Conservation (phyloP, 2,888 invertebrate species). For the Rotaria socialis region DNA sequence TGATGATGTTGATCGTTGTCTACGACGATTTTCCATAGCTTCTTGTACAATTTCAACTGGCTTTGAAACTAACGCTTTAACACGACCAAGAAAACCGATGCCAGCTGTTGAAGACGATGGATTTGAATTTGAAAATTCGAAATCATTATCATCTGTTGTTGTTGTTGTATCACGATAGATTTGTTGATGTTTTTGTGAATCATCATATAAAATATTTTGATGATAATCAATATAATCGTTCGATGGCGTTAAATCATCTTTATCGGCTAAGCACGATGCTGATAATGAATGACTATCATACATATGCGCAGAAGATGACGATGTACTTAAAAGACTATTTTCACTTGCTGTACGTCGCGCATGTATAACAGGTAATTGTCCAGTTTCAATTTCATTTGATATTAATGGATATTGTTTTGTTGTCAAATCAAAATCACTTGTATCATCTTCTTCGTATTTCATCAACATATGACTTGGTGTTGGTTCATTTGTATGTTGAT, state of each 20-base stretch:
- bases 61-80: constrained; percentile 27
- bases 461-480: constrained; percentile 21
- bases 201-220: constrained; percentile 9
- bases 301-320: neutral
- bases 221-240: neutral
- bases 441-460: neutral
- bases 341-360: constrained; percentile 22
- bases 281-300: constrained; percentile 35
- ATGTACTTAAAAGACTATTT: constrained; percentile 33
- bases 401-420: constrained; percentile 1
- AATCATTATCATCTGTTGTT: neutral
- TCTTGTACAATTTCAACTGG: constrained; percentile 2
- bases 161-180: neutral
- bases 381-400: neutral
- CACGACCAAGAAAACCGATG: constrained; percentile 10
- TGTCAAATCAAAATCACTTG: neutral
- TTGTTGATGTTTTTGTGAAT: constrained; percentile 7
- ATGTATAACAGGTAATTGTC: constrained; percentile 31
- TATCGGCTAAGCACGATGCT: neutral
- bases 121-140: neutral
- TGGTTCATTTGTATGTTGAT: neutral
- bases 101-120: neutral
- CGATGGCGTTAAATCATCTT: constrained; percentile 24
- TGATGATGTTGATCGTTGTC: neutral
- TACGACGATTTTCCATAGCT: constrained; percentile 26